phyloP scores from a whole-genome alignment of 2,888 invertebrate species.

The Omphaloscelis lunosa region DNA sequence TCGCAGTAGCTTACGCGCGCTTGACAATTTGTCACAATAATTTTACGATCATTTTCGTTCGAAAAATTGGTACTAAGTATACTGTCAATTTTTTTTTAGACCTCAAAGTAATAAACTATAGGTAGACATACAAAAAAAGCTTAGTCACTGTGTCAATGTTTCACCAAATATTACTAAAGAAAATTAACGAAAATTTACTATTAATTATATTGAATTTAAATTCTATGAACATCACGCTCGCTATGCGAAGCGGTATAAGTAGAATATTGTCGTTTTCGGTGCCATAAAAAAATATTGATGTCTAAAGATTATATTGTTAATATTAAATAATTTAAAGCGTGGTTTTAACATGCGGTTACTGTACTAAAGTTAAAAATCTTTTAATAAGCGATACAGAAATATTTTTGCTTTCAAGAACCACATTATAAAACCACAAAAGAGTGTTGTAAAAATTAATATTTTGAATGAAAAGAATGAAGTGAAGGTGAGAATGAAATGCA shows the following conservation, averaged over 20 bases:
- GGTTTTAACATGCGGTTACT: slow-evolving; percentile 50
- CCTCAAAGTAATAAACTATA: slow-evolving; percentile 27
- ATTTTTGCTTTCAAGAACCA: slow-evolving; percentile 40
- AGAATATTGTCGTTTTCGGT: slow-evolving; percentile 65
- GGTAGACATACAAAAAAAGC: not conserved
- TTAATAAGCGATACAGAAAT: slow-evolving; percentile 32
- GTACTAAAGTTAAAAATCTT: slow-evolving; percentile 6
- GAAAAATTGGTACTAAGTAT: not conserved
- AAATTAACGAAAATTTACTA: slow-evolving; percentile 45
- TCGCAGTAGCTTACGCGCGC: not conserved
- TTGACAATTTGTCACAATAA: not conserved
- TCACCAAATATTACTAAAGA: slow-evolving; percentile 10
- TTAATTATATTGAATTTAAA: slow-evolving; percentile 50
- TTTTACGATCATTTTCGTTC: not conserved
- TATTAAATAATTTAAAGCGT: slow-evolving; percentile 52
- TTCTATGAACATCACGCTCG: slow-evolving; percentile 52
- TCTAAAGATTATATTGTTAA: slow-evolving; percentile 64
- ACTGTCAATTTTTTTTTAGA: not conserved
- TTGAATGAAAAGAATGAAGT: slow-evolving; percentile 43
- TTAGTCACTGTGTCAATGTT: not conserved
- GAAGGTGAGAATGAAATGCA: slow-evolving; percentile 53
- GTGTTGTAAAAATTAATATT: slow-evolving; percentile 49
- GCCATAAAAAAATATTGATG: slow-evolving; percentile 67
- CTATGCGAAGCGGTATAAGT: slow-evolving; percentile 60
- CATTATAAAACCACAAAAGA: slow-evolving; percentile 33